Conservation (phyloP, 2,797 vertebrate species). For the Podargus strigoides region DNA sequence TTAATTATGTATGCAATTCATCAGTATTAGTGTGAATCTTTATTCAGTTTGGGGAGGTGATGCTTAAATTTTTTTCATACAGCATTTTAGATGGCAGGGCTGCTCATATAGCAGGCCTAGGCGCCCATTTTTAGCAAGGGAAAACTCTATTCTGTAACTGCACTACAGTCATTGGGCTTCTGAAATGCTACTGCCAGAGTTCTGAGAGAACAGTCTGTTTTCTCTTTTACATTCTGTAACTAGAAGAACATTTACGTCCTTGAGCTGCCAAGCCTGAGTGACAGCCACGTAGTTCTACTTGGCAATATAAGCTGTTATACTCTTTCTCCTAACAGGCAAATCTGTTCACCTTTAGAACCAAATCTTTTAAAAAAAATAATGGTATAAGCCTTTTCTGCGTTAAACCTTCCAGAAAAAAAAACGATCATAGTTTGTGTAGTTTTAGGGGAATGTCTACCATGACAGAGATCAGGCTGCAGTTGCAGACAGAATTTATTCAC, state of each 20-base stretch:
- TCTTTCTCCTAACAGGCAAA: background rate
- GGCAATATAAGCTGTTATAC: background rate
- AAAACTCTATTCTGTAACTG: background rate
- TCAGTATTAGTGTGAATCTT: background rate
- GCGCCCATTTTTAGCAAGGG: fast-evolving
- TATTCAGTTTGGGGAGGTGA: background rate
- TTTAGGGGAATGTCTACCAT: background rate
- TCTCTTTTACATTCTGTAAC: background rate
- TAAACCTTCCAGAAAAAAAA: background rate
- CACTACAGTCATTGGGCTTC: background rate
- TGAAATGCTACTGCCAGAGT: background rate
- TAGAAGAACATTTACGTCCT: background rate
- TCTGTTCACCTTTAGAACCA: background rate
- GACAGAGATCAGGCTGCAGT: background rate
- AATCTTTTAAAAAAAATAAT: background rate
- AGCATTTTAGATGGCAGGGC: background rate
- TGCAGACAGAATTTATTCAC: background rate
- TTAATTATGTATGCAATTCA: background rate
- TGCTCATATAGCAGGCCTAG: background rate
- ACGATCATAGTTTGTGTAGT: background rate
- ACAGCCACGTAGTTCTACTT: background rate
- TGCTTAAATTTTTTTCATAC: background rate
- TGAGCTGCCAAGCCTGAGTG: background rate
- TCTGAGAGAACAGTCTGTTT: background rate
- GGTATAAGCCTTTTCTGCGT: background rate